These are phyloP conservation scores for Momotus momota DNA, from an alignment of 2,797 vertebrate species.

Conservation along the genomic window DNA sequence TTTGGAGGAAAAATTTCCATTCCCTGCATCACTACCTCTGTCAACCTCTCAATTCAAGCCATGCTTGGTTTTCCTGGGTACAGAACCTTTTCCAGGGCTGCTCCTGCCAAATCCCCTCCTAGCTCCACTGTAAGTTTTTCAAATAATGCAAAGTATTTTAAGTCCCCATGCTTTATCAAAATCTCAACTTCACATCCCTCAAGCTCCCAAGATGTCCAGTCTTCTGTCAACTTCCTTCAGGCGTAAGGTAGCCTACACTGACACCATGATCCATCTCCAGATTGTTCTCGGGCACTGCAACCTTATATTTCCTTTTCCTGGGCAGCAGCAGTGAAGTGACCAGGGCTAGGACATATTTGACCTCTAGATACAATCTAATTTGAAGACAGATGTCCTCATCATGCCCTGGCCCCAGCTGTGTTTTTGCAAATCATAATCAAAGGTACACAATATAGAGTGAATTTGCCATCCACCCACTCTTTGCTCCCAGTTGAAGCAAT, in stretches of 20 bases:
- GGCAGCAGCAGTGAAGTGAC: not conserved
- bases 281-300: not conserved
- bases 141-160: not conserved
- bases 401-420: not conserved
- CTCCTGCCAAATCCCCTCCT: not conserved
- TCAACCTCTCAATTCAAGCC: not conserved
- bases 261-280: not conserved
- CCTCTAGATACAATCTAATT: not conserved
- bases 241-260: not conserved
- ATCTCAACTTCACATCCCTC: not conserved
- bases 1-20: not conserved
- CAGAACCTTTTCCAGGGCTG: not conserved
- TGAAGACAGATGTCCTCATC: not conserved
- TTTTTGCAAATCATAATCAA: not conserved
- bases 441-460: not conserved
- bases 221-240: not conserved
- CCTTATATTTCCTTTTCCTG: not conserved
- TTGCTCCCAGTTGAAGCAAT: conserved; percentile 9
- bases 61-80: not conserved
- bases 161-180: not conserved
- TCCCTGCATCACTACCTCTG: not conserved
- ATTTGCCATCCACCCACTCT: not conserved
- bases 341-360: not conserved
- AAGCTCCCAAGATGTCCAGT: not conserved
- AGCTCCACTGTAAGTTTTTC: not conserved